Percentiles rank a stretch among this genome's conserved stretches.
Evolutionary conservation across 1,140 invertebrate genomes (phyloP).

Genomic region (Ylistrum balloti): DNA sequence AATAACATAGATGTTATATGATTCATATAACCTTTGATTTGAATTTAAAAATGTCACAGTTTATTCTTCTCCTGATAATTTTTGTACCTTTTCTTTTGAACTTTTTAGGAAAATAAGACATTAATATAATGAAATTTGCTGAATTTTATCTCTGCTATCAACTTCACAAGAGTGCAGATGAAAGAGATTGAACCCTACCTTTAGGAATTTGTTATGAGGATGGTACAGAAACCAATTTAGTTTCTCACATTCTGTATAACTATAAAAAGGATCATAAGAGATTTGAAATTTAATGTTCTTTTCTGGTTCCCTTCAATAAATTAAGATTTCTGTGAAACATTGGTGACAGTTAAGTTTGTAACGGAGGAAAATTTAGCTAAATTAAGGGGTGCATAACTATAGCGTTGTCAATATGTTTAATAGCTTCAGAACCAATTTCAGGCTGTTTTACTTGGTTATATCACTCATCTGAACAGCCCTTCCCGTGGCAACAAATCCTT

Average conservation of each 20-base stretch:
- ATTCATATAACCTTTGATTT: neutral
- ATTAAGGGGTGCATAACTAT: neutral
- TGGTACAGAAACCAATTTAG: neutral
- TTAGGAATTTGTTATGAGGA: neutral
- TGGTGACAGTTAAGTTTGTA: slow-evolving; percentile 7
- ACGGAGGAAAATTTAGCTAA: neutral
- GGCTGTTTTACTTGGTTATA: neutral
- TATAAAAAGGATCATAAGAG: slow-evolving; percentile 10
- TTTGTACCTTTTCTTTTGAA: neutral
- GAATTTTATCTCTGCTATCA: neutral
- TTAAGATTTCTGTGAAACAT: slow-evolving; percentile 20
- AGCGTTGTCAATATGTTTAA: slow-evolving; percentile 12
- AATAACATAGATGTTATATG: neutral
- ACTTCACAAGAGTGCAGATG: neutral
- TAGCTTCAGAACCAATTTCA: slow-evolving; percentile 34
- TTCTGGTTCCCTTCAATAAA: neutral
- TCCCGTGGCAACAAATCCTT: neutral
- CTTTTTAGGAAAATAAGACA: neutral
- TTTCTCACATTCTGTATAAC: neutral
- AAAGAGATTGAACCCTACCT: neutral
- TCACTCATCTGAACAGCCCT: neutral
- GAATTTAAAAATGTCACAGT: neutral
- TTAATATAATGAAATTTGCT: neutral
- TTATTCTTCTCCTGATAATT: neutral
- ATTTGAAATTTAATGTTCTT: slow-evolving; percentile 30